Base-by-base conservation (phyloP, 2,113 vertebrate genomes). In the Lepisosteus osseus region DNA sequence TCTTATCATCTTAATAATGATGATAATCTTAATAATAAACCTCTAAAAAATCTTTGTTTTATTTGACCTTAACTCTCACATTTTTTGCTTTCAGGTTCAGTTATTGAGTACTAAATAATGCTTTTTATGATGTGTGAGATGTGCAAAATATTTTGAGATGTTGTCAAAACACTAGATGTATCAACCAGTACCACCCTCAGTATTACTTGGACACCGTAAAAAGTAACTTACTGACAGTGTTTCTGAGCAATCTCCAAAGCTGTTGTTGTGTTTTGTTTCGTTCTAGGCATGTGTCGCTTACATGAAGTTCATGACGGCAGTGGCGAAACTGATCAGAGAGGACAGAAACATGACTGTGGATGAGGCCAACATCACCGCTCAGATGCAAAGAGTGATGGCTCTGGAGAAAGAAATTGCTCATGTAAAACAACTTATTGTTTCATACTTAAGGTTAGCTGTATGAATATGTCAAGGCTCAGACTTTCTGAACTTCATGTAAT, bases 401-500 rank as follows among this genome's bases (percentile, higher is more conserved):
- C 76, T 99, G 88, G 97, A 99, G 84, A 94, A 90, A 72, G 95
- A 96, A 73, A 94, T 98, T 65, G 95, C 96, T 69, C 94, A 95
- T 7, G 97, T 99, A 93, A 97, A 92, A 61, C 59, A 51, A 59
- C n/a, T 59, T 59, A 59, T 59, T 59, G 11, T 14, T 8, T 51
- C 47, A 51, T 51, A 51, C 47, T 13, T 59, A 59, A 59, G 56
- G 56, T 59, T 59, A 12, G 11, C 11, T 59, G 56, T 59, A 59
- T 59, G 56, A 13, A 59, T 12, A 59, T 4, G n/a, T 8, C 7
- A 3, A 59, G 9, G 47, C 47, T 51, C 47, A 2, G 47, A 51
- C 9, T 51, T 9, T 51, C 47, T 51, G 1, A 51, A 2, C 5
- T 51, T 51, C 47, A 2, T 51, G 47, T 5, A 29, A 29, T 29